Evolutionary conservation across 2,888 invertebrate species (phyloP).

Genomic region (Cosmia trapezina): DNA sequence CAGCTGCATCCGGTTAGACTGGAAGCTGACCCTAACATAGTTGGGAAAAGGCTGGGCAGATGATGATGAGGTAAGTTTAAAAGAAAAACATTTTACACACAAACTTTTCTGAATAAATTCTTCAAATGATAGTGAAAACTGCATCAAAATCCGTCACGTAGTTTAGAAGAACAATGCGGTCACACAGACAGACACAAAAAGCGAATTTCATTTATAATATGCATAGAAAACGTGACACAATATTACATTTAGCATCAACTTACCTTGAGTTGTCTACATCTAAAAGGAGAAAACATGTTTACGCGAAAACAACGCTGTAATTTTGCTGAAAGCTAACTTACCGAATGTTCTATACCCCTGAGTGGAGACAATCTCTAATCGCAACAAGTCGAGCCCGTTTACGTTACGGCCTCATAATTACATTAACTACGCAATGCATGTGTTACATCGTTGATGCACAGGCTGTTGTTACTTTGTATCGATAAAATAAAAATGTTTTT

Average conservation of each 20-base stretch:
- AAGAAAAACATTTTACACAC: neutral
- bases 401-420: conserved; percentile 89
- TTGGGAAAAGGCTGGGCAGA: no score
- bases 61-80: no score
- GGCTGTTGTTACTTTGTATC: conserved; percentile 63
- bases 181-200: neutral
- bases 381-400: conserved; percentile 88
- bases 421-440: conserved; percentile 89
- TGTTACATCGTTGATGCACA: conserved; percentile 78
- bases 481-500: neutral
- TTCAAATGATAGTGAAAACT: neutral
- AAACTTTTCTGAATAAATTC: neutral
- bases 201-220: neutral
- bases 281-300: neutral
- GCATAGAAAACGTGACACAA: neutral
- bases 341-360: conserved; percentile 76
- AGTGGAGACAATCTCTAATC: conserved; percentile 84
- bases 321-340: conserved; percentile 10
- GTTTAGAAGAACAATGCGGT: neutral
- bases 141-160: neutral
- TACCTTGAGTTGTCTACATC: neutral
- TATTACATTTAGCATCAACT: neutral
- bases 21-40: no score
- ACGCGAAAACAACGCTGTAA: neutral
- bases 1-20: no score